These are phyloP conservation scores for Meloe dianella DNA, from an alignment of 2,888 invertebrate genomes.

Conservation along the genomic window DNA sequence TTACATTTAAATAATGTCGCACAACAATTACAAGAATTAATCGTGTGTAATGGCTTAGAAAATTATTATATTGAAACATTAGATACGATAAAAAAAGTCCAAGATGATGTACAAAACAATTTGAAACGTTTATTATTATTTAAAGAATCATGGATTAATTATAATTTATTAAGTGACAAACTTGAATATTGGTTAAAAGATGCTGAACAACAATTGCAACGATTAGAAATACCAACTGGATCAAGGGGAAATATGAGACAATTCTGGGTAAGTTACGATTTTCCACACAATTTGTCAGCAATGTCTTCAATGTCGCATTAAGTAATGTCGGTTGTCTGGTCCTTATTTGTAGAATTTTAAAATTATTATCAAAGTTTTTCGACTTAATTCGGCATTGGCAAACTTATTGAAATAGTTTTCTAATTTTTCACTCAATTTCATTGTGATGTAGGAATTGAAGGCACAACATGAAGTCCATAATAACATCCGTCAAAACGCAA, in stretches of 20 bases:
- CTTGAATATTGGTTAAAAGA: constrained; percentile 78
- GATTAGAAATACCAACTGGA: constrained; percentile 69
- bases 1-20: constrained; percentile 75
- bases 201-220: constrained; percentile 73
- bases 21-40: constrained; percentile 74
- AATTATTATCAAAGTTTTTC: too few relatives aligned
- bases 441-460: constrained; percentile 70
- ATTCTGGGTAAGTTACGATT: constrained; percentile 70
- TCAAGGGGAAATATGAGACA: constrained; percentile 75
- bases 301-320: too few relatives aligned
- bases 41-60: constrained; percentile 77
- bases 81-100: constrained; percentile 73
- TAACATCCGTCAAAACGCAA: constrained; percentile 75
- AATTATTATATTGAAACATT: constrained; percentile 75
- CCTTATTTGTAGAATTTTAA: too few relatives aligned
- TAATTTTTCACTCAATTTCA: too few relatives aligned
- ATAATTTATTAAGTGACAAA: constrained; percentile 74
- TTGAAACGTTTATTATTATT: constrained; percentile 75
- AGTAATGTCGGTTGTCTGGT: too few relatives aligned
- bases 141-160: constrained; percentile 78
- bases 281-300: not conserved
- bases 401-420: too few relatives aligned
- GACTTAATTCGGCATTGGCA: too few relatives aligned
- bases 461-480: constrained; percentile 87
- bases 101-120: constrained; percentile 77